phyloP scores from a whole-genome alignment of 2,113 vertebrate genomes.

The Poeciliopsis turrubarensis region DNA sequence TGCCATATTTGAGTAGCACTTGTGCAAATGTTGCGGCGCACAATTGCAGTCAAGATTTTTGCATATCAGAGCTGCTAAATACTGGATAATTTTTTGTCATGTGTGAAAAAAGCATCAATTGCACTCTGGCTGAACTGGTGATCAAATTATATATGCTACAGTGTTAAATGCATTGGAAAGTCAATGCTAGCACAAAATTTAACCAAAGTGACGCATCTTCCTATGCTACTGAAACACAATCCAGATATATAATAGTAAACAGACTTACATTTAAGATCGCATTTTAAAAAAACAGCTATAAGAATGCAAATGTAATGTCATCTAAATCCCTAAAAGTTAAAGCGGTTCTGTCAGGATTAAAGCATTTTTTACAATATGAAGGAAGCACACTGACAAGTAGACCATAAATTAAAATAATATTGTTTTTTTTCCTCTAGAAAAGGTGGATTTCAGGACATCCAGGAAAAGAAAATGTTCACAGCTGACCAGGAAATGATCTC shows the following conservation, averaged over 20 bases:
- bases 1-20: neutral
- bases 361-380: too few relatives aligned
- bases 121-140: neutral
- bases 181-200: neutral
- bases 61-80: too few relatives aligned
- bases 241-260: neutral
- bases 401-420: too few relatives aligned
- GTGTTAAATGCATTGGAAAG: neutral
- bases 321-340: too few relatives aligned
- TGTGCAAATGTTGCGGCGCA: too few relatives aligned
- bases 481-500: neutral
- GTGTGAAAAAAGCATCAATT: too few relatives aligned
- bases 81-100: too few relatives aligned
- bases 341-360: too few relatives aligned
- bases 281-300: too few relatives aligned
- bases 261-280: neutral
- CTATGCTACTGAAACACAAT: neutral
- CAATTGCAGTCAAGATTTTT: too few relatives aligned
- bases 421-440: neutral
- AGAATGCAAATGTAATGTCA: too few relatives aligned
- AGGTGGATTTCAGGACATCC: neutral
- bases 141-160: neutral
- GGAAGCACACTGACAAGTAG: too few relatives aligned
- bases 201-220: neutral
- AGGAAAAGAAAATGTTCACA: neutral